A percentile compares a stretch with the other conserved stretches of the same genome.
phyloP scores from a whole-genome alignment of 2,113 vertebrate genomes.

The Centrocercus urophasianus region DNA sequence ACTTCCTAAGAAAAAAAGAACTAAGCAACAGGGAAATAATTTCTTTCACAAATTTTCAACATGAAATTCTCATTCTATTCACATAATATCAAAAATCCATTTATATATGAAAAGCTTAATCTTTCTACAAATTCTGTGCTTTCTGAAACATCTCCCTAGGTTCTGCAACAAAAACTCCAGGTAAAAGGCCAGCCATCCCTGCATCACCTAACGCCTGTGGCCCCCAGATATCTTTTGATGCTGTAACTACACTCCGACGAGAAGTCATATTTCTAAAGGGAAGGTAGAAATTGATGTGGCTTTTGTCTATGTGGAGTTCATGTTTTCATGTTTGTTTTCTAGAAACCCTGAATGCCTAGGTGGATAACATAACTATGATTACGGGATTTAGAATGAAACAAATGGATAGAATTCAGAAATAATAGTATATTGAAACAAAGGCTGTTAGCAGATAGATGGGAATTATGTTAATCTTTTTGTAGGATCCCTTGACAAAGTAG shows the following conservation, averaged over 20 bases:
- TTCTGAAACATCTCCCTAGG: conserved; percentile 47
- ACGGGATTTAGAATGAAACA: not conserved
- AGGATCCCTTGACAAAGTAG: not conserved
- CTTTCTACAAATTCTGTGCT: not conserved
- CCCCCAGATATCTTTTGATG: conserved; percentile 82
- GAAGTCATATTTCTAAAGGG: conserved; percentile 91
- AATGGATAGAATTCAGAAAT: not conserved
- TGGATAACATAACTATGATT: not conserved
- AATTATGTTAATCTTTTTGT: not conserved
- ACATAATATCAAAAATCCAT: not conserved
- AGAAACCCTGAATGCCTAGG: not conserved
- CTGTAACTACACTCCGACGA: conserved; percentile 83
- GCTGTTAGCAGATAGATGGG: not conserved
- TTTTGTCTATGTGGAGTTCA: not conserved
- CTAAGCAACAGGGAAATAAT: not conserved
- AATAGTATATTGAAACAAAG: not conserved
- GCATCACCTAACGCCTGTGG: conserved; percentile 81
- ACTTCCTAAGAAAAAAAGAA: not conserved
- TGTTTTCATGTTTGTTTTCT: not conserved
- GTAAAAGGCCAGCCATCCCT: conserved; percentile 47
- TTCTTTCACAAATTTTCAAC: conserved; percentile 2
- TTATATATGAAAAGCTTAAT: not conserved
- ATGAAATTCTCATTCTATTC: not conserved
- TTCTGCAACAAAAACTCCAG: conserved; percentile 11
- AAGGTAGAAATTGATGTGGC: conserved; percentile 77